Percentiles rank a stretch among this genome's conserved stretches.
These are phyloP conservation scores for Centroberyx gerrardi DNA, from an alignment of 2,797 vertebrate genomes.

Conservation along the genomic window DNA sequence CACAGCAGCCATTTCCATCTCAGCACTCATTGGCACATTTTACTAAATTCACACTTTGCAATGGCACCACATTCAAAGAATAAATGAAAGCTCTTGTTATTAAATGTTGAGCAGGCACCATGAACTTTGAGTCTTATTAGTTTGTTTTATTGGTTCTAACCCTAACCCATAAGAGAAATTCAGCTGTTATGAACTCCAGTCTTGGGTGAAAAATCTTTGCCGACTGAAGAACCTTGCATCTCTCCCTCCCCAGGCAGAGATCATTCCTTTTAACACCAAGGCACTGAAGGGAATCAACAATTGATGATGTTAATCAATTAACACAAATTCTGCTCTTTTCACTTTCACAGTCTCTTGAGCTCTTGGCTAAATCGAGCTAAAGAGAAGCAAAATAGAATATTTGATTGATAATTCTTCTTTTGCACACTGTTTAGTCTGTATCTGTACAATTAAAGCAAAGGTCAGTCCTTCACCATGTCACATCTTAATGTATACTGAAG, in stretches of 20 bases:
- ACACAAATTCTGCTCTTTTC: slow-evolving; percentile 9
- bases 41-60: slow-evolving; percentile 13
- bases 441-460: background rate
- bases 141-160: slow-evolving; percentile 44
- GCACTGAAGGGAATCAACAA: slow-evolving; percentile 10
- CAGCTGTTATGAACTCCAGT: slow-evolving; percentile 11
- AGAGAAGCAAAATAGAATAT: slow-evolving; percentile 2
- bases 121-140: slow-evolving; percentile 26
- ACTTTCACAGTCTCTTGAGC: too few relatives aligned
- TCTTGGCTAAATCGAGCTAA: background rate
- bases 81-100: slow-evolving; percentile 27
- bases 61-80: slow-evolving; percentile 23
- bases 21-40: background rate
- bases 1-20: background rate
- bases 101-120: slow-evolving; percentile 8
- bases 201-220: slow-evolving; percentile 3
- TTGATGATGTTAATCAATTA: slow-evolving; percentile 41
- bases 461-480: background rate
- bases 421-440: background rate
- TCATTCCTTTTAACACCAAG: slow-evolving; percentile 27
- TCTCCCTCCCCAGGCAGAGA: slow-evolving; percentile 10
- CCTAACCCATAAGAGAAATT: slow-evolving; percentile 21
- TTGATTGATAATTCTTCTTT: background rate
- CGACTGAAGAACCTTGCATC: slow-evolving; percentile 6
- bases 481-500: background rate